Evolutionary conservation across 2,113 vertebrate species (phyloP), one percentile per base, ranked within the genome.

Genomic region (Perca schrenkii): DNA sequence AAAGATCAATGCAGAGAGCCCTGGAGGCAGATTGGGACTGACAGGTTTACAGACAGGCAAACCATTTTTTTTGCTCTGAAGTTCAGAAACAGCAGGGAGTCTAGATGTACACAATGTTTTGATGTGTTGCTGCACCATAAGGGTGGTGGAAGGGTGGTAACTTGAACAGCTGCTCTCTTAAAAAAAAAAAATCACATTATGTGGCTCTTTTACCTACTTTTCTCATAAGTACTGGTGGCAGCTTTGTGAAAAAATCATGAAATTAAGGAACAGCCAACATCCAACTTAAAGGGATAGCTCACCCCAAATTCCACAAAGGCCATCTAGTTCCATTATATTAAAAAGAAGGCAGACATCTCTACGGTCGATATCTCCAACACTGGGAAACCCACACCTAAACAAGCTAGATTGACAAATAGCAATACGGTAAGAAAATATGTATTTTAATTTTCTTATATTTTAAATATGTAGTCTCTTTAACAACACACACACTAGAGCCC

Each of bases 41-140:
- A 54, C 46, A 61, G 16, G 31, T 4, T 49, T 6, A 43, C 5
- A 43, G 28, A 58, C 54, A 46, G 25, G 46, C 7, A 13, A 0
- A n/a, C 64, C 19, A n/a, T 47, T 31, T n/a, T 11, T 62, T 36
- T 25, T 25, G 46, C 50, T 31, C 11, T 57, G 43, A 62, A 25
- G 71, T 79, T 54, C 11, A 34, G 49, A 56, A 52, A 28, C 60
- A 63, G 31, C 56, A 40, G 53, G 65, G 17, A 49, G 73, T 76
- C 67, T 19, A 3, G 31, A 34, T 40, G 46, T 54, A 22, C 28
- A 31, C 14, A 56, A 15, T 52, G 40, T 79, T 54, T 21, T 67
- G 67, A 74, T 52, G 54, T 71, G 54, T 76, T 53, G 25, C 54
- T 70, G 40, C 40, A 16, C 43, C 81, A 60, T 53, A 40, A 28